Evolutionary conservation across 2,797 vertebrate species (phyloP), one percentile per base, ranked within the genome.

Genomic region (Rallus crepitans): DNA sequence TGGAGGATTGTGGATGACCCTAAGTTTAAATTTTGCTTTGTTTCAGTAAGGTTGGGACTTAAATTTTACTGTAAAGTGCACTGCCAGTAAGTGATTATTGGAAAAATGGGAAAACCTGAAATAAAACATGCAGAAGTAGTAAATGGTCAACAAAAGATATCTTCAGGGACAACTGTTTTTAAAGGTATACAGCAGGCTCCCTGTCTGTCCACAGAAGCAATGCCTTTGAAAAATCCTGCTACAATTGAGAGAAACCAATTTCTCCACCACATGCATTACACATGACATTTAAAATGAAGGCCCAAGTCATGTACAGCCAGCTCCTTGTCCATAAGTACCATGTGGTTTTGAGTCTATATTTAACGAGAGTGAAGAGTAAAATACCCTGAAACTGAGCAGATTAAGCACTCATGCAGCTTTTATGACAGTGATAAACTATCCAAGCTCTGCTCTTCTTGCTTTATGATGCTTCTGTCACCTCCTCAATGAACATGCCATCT

Each of bases 391-490:
- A 64, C 50, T 13, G 53, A 94, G 91, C 66, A 87, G 72, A 59
- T 89, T 89, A 96, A 93, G 76, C 94, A 81, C 77, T 45, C 65
- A 70, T 3, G 27, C 80, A 66, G 92, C 81, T 81, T 71, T 91
- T 90, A 50, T 93, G 72, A 94, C 93, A 82, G 16, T 96, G 77
- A 90, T 59, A 73, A 95, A 96, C 77, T 92, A 50, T 50, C 56
- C 31, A 59, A 80, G 59, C 88, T 96, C 87, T 79, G 56, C 57
- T 71, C 60, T 85, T 87, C 71, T 96, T 95, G 80, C 89, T 97
- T 96, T 93, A 88, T 83, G 93, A 97, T 93, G 76, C 69, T 69
- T 78, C 89, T 87, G 86, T 96, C 87, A 92, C 77, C 77, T 89
- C 81, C 86, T 94, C 73, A n/a, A 53, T 92, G 87, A 91, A 94